These are phyloP conservation scores for Peromyscus nudipes DNA, from an alignment of 2,797 vertebrate genomes.

Conservation along the genomic window DNA sequence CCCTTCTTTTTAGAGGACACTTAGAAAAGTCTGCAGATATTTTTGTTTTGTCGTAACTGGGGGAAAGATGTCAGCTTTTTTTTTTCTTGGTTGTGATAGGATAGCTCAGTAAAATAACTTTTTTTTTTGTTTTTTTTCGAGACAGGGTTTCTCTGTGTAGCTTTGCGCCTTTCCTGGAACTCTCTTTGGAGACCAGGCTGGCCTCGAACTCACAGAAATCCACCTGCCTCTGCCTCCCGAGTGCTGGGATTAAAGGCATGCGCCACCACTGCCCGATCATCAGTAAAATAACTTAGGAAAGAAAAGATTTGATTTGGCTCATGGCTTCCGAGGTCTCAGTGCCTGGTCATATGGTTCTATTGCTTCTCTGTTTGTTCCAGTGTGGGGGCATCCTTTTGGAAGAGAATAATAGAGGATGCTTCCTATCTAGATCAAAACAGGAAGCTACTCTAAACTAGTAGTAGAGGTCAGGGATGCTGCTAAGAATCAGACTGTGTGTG, in stretches of 20 bases:
- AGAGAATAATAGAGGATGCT: neutral
- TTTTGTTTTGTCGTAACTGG: neutral
- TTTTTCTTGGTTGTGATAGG: neutral
- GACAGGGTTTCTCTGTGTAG: too few relatives aligned
- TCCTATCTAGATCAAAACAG: neutral
- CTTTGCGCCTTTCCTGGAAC: too few relatives aligned
- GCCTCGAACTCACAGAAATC: too few relatives aligned
- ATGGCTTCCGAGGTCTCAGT: neutral
- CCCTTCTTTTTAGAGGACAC: neutral
- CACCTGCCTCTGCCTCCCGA: too few relatives aligned
- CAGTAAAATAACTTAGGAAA: too few relatives aligned
- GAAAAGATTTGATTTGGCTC: neutral
- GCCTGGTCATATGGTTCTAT: too few relatives aligned
- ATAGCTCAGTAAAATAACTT: neutral
- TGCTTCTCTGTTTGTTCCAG: neutral
- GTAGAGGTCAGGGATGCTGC: neutral
- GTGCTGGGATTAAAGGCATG: too few relatives aligned
- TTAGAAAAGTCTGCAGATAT: neutral
- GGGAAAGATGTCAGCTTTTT: neutral
- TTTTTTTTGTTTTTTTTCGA: too few relatives aligned
- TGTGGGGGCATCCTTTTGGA: too few relatives aligned
- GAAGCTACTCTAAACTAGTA: neutral
- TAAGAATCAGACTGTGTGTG: neutral
- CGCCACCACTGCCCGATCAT: too few relatives aligned
- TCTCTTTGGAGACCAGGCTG: too few relatives aligned